Evolutionary conservation across 2,113 vertebrate species (phyloP).

Genomic region (Nesogale talazaci): DNA sequence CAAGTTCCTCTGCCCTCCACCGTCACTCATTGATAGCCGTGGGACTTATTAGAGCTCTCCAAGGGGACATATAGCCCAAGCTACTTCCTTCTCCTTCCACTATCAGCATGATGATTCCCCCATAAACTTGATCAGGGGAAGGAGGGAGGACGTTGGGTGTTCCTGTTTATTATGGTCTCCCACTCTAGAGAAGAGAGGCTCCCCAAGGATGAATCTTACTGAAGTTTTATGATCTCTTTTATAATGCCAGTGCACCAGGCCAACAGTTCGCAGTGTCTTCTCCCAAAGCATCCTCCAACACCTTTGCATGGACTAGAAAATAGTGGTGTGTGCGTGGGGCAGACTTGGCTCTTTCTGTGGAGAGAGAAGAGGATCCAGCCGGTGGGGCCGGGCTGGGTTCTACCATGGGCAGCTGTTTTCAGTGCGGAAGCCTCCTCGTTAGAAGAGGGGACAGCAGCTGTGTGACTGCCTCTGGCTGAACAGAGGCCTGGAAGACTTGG

Average conservation of each 20-base stretch:
- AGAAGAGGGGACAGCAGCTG: conserved; percentile 50
- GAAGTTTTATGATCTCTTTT: not conserved
- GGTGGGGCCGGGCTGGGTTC: not conserved
- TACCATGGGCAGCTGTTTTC: conserved; percentile 66
- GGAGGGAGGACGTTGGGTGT: not conserved
- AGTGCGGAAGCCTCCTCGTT: conserved; percentile 7
- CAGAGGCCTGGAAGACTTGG: not conserved
- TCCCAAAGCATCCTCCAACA: not conserved
- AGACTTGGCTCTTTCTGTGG: not conserved
- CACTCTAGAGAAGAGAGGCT: not conserved
- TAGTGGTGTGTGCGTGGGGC: not conserved
- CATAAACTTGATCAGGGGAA: not conserved
- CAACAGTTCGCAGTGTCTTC: not conserved
- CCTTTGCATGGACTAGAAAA: not conserved
- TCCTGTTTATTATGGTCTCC: not conserved
- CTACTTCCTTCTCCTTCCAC: conserved; percentile 57
- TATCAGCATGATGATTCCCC: conserved; percentile 52
- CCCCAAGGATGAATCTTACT: not conserved
- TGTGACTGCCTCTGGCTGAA: conserved; percentile 16
- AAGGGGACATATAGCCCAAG: conserved; percentile 40
- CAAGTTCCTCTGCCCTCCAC: conserved; percentile 35
- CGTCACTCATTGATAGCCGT: conserved; percentile 53
- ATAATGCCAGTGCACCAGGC: not conserved
- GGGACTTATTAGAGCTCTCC: conserved; percentile 46
- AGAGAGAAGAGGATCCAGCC: not conserved